A percentile compares a stretch with the other conserved stretches of the same genome.
Conservation (phyloP, 2,888 invertebrate species). For the Meteorus cinctellus region DNA sequence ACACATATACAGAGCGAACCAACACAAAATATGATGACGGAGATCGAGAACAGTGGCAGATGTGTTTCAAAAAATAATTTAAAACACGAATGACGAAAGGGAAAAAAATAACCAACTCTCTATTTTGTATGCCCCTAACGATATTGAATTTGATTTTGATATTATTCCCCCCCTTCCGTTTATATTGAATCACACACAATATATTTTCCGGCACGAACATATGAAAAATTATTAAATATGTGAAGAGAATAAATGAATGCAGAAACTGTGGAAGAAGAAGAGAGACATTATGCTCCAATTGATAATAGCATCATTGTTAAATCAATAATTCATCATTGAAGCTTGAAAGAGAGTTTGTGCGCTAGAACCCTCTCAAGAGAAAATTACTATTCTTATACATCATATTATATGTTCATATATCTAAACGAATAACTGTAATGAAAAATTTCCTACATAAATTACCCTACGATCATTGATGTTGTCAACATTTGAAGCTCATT, state of each 20-base stretch:
- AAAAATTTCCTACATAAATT: neutral
- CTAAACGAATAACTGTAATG: neutral
- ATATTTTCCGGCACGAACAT: neutral
- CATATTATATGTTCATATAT: neutral
- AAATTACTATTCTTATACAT: neutral
- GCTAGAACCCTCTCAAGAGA: neutral
- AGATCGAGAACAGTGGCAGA: neutral
- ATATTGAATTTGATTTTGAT: neutral
- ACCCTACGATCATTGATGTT: neutral
- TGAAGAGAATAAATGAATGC: neutral
- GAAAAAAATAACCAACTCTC: neutral
- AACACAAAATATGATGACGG: neutral
- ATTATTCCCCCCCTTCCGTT: neutral
- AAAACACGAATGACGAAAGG: neutral
- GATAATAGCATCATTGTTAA: neutral
- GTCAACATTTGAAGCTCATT: neutral
- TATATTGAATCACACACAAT: neutral
- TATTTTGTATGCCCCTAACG: neutral
- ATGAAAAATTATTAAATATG: neutral
- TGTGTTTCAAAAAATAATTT: neutral
- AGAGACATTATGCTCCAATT: constrained; percentile 5
- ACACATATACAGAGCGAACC: neutral
- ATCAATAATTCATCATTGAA: constrained; percentile 9
- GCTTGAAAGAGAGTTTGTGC: constrained; percentile 1
- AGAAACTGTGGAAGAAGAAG: neutral